Evolutionary conservation across 1,140 invertebrate genomes (phyloP).

Genomic region (Listronotus bonariensis): DNA sequence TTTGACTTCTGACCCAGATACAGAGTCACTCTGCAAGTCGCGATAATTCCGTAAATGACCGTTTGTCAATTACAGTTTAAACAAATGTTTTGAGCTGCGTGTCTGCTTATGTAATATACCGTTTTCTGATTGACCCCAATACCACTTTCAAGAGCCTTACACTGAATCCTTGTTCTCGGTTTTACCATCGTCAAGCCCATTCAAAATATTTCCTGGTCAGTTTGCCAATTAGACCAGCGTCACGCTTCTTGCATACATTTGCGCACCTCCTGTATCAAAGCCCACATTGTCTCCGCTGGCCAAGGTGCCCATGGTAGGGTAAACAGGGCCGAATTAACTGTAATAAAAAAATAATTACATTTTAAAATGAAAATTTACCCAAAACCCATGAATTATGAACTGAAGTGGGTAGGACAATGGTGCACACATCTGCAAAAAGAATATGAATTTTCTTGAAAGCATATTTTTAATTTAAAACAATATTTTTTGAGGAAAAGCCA

Average conservation of each 20-base stretch:
- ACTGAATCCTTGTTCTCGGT: constrained; percentile 21
- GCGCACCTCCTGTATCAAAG: constrained; percentile 46
- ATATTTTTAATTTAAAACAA: no score
- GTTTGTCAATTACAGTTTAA: constrained; percentile 13
- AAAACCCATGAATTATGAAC: no score
- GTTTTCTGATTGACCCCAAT: constrained; percentile 34
- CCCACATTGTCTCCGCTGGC: constrained; percentile 33
- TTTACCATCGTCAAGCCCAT: constrained; percentile 34
- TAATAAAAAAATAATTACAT: background rate
- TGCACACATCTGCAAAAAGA: no score
- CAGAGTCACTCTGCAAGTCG: constrained; percentile 20
- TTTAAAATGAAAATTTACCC: no score
- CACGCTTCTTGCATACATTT: constrained; percentile 45
- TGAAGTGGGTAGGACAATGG: no score
- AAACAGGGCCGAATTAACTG: constrained; percentile 7
- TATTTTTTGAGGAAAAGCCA: no score
- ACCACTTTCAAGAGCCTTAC: constrained; percentile 19
- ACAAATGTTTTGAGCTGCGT: constrained; percentile 15
- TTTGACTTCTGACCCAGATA: constrained; percentile 27
- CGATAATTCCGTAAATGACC: constrained; percentile 26
- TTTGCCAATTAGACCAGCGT: constrained; percentile 49
- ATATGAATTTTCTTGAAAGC: no score
- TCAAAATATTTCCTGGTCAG: constrained; percentile 44
- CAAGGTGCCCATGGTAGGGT: constrained; percentile 1
- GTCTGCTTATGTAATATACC: constrained; percentile 31